phyloP scores from a whole-genome alignment of 2,797 vertebrate genomes.

The Hydrophis major region DNA sequence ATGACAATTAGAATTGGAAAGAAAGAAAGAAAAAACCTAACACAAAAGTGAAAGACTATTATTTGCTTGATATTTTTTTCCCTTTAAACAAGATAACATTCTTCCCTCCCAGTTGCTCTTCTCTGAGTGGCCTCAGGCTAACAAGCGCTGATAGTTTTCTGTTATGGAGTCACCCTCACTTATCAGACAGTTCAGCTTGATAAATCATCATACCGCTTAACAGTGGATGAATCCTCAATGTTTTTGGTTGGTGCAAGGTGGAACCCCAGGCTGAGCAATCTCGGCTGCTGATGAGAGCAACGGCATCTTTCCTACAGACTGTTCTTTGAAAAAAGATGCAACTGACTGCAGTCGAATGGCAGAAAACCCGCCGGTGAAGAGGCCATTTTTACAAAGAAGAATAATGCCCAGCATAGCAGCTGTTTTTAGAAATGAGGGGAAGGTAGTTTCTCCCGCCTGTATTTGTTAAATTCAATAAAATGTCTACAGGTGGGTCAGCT shows the following conservation, averaged over 20 bases:
- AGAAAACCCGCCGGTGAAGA: slow-evolving; percentile 33
- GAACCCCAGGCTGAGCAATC: slow-evolving; percentile 48
- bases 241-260: slow-evolving; percentile 31
- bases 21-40: neutral
- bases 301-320: slow-evolving; percentile 48
- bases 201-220: slow-evolving; percentile 19
- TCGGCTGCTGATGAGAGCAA: slow-evolving; percentile 56
- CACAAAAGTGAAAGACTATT: slow-evolving; percentile 42
- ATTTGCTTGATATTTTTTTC: slow-evolving; percentile 42
- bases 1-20: slow-evolving; percentile 24
- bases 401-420: slow-evolving; percentile 56
- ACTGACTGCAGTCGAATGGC: slow-evolving; percentile 46
- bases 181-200: slow-evolving; percentile 49
- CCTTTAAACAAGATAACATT: slow-evolving; percentile 41
- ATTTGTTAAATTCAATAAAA: slow-evolving; percentile 65
- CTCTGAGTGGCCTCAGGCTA: slow-evolving; percentile 2
- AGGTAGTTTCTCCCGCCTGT: slow-evolving; percentile 45
- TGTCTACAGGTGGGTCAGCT: slow-evolving; percentile 52
- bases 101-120: slow-evolving; percentile 35
- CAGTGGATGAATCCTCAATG: slow-evolving; percentile 52
- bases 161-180: slow-evolving; percentile 39
- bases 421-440: slow-evolving; percentile 55
- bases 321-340: slow-evolving; percentile 47
- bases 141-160: slow-evolving; percentile 30
- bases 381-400: slow-evolving; percentile 56